These are phyloP conservation scores for Gallinago paraguaiae DNA, from an alignment of 2,113 vertebrate species.

Conservation along the genomic window DNA sequence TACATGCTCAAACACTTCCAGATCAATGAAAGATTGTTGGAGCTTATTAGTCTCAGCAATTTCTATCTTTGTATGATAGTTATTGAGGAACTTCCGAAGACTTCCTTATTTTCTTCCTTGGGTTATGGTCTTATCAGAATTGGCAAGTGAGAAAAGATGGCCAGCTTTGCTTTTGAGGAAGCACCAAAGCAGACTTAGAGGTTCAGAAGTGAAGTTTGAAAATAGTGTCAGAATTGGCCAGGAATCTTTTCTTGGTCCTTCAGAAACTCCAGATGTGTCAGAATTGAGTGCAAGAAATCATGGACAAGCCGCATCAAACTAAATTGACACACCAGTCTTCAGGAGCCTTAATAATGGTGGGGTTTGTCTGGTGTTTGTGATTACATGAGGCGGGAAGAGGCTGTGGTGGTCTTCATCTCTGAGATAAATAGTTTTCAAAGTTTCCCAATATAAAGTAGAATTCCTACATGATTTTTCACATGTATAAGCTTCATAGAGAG, in stretches of 20 bases:
- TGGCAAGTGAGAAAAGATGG: background rate
- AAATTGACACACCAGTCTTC: background rate
- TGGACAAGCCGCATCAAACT: background rate
- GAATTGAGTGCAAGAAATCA: background rate
- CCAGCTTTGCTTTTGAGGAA: background rate
- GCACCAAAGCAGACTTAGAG: background rate
- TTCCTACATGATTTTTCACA: background rate
- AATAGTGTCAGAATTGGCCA: background rate
- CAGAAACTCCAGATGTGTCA: background rate
- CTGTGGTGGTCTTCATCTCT: accelerated
- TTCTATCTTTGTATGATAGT: background rate
- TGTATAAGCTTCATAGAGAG: background rate
- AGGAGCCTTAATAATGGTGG: background rate
- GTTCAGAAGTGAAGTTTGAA: background rate
- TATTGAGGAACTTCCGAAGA: background rate
- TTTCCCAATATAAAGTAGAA: background rate
- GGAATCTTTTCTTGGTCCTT: background rate
- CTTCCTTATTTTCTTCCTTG: background rate
- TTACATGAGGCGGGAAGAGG: accelerated
- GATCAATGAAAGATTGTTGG: background rate
- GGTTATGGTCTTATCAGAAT: background rate
- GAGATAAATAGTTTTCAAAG: background rate
- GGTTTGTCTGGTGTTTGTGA: background rate
- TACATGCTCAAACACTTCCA: background rate
- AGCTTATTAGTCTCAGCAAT: background rate